phyloP scores from a whole-genome alignment of 2,113 vertebrate genomes.

The Chrysemys picta region DNA sequence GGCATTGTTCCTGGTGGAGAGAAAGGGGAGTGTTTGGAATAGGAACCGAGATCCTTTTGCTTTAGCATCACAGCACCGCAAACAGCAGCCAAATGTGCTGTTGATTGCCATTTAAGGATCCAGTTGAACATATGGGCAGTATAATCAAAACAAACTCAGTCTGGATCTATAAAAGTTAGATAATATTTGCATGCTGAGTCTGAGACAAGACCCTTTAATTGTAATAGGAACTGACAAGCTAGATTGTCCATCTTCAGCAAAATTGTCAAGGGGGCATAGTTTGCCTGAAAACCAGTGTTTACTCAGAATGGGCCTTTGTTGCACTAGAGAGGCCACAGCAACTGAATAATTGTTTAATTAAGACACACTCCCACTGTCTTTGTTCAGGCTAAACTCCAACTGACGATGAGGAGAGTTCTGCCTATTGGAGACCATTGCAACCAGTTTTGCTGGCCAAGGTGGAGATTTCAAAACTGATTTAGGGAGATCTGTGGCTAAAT shows the following conservation, averaged over 20 bases:
- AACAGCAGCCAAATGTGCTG: neutral
- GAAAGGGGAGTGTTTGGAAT: neutral
- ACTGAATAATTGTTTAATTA: neutral
- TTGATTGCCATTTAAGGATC: neutral
- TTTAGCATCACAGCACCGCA: fast-evolving
- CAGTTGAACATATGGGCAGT: neutral
- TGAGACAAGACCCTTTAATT: neutral
- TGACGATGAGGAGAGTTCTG: neutral
- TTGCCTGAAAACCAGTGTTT: neutral
- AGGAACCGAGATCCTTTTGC: neutral
- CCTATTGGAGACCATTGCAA: fast-evolving
- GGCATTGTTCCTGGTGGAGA: neutral
- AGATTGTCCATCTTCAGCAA: neutral
- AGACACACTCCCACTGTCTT: neutral
- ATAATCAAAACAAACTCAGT: neutral
- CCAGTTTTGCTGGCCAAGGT: neutral
- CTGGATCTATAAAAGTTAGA: neutral
- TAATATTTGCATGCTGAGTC: neutral
- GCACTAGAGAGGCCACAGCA: neutral
- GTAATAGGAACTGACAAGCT: neutral
- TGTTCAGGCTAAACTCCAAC: neutral
- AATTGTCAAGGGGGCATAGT: neutral
- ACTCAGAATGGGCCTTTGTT: neutral
- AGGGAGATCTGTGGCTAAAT: neutral
- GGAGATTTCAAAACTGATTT: neutral